Evolutionary conservation across 2,113 vertebrate species (phyloP), one percentile per base, ranked within the genome.

Genomic region (Plestiodon gilberti): DNA sequence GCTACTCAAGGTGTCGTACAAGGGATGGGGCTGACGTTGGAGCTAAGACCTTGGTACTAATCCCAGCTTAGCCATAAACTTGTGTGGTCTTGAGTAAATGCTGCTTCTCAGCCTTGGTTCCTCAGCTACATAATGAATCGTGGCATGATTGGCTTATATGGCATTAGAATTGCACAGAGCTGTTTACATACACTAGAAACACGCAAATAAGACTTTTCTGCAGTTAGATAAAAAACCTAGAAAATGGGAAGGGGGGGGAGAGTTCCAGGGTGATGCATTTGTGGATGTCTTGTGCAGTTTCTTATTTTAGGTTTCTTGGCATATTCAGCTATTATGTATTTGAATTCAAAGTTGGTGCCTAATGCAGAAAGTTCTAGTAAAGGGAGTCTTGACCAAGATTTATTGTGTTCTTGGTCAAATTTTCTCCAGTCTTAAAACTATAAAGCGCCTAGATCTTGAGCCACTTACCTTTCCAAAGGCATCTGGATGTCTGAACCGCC

Each of bases 381-480:
- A 28, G 20, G 33, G 1, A 22, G 11, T 62, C 38, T 62, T 59
- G 28, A 83, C 30, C 18, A 79, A 18, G 5, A 33, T 55, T n/a
- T 64, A 11, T 64, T 33, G 74, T 40, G n/a, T 40, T 81, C n/a
- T 43, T n/a, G 77, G 59, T 75, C 40, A 74, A 38, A 75, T 81
- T 74, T 59, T 80, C 33, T 30, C 13, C 20, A 25, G 30, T 52
- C 57, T 74, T 38, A 74, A 74, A 81, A 25, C 69, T 55, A 9
- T 38, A 64, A 62, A 81, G 48, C 13, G 9, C 55, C 33, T 55
- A 83, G 70, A 25, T 76, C 40, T 61, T 83, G 28, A 83, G 25
- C 35, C 33, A 75, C 93, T 92, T 91, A 82, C 89, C 71, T 88
- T 91, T 93, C 94, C 92, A 93, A 93, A 88, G 91, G 91, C 94